Evolutionary conservation across 2,797 vertebrate genomes (phyloP).

Genomic region (Mycteria americana): DNA sequence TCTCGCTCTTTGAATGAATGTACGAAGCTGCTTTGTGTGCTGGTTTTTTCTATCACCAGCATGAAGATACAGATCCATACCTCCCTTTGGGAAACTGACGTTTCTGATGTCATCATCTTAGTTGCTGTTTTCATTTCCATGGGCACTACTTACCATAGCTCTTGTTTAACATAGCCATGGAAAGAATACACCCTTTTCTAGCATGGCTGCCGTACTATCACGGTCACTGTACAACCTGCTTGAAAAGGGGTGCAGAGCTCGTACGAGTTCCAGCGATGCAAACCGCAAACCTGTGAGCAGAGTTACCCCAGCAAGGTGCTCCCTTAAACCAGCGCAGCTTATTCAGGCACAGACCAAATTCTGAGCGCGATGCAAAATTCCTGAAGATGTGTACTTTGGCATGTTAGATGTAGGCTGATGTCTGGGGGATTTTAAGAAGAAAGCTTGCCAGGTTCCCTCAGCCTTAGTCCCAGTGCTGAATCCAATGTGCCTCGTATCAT

Average conservation of each 20-base stretch:
- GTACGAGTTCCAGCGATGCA: neutral
- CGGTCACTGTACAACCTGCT: neutral
- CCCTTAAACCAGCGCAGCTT: neutral
- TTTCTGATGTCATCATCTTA: neutral
- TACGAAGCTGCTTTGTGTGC: neutral
- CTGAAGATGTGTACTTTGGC: neutral
- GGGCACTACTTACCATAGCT: neutral
- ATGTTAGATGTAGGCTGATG: neutral
- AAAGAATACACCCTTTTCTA: neutral
- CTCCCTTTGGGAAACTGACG: neutral
- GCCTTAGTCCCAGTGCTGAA: neutral
- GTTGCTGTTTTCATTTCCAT: neutral
- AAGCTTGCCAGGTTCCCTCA: neutral
- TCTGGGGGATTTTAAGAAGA: neutral
- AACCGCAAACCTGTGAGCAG: neutral
- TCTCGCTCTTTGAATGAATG: neutral
- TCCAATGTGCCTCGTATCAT: neutral
- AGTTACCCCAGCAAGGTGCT: neutral
- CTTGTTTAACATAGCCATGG: neutral
- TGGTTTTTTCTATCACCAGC: neutral
- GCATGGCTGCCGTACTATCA: neutral
- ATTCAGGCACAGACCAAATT: neutral
- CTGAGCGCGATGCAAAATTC: neutral
- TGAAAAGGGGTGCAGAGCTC: neutral
- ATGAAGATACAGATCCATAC: neutral